phyloP scores from a whole-genome alignment of 1,140 invertebrate genomes.

The Spodoptera frugiperda region DNA sequence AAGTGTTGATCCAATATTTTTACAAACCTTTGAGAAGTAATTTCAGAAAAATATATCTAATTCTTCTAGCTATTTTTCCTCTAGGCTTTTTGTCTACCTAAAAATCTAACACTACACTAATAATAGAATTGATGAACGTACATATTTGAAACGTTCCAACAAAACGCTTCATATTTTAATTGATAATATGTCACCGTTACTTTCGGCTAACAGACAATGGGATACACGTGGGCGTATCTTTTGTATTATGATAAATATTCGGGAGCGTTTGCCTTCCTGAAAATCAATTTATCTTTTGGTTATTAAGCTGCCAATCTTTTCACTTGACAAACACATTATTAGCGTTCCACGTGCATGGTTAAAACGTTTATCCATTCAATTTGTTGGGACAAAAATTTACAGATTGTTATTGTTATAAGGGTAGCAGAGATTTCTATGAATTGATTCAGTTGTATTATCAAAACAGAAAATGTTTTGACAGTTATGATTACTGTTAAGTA shows the following conservation, averaged over 20 bases:
- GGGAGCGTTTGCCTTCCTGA: constrained; percentile 12
- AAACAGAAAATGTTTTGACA: no score
- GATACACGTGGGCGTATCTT: not conserved
- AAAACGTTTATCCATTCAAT: constrained; percentile 16
- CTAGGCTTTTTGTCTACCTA: no score
- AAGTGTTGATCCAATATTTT: no score
- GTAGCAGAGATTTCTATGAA: no score
- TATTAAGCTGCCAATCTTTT: constrained; percentile 37
- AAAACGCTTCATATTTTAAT: not conserved
- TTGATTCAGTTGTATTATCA: no score
- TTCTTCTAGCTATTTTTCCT: no score
- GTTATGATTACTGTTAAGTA: no score
- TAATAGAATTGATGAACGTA: no score
- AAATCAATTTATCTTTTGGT: constrained; percentile 39
- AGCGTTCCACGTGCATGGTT: constrained; percentile 9
- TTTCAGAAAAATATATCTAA: no score
- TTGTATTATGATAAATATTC: constrained; percentile 33
- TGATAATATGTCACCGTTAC: not conserved
- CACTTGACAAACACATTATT: constrained; percentile 33
- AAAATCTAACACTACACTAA: no score
- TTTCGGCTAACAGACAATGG: constrained; percentile 1
- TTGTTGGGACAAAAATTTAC: not conserved
- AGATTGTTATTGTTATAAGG: not conserved
- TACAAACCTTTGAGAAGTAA: no score
- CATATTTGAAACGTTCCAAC: not conserved